Evolutionary conservation across 2,888 invertebrate species (phyloP).

Genomic region (Perizoma flavofasciatum): DNA sequence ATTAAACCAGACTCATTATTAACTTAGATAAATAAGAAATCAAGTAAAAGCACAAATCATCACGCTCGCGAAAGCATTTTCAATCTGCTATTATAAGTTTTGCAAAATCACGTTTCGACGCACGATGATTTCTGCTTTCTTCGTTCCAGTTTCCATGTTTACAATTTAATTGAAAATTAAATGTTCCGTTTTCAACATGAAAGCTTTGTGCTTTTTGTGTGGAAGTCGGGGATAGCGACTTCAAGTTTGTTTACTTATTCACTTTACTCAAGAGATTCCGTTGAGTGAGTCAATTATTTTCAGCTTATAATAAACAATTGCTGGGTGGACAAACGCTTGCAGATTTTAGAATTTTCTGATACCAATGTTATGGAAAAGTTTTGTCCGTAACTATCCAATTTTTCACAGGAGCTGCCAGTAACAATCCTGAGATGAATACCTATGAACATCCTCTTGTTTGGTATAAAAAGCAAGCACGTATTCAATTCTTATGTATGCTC

Average conservation of each 20-base stretch:
- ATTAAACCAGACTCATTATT: too few relatives aligned
- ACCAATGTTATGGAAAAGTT: too few relatives aligned
- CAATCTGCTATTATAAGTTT: constrained; percentile 25
- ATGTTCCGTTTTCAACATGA: constrained; percentile 13
- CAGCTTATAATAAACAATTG: too few relatives aligned
- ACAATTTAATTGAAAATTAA: constrained; percentile 23
- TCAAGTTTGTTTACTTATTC: too few relatives aligned
- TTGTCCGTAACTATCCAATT: too few relatives aligned
- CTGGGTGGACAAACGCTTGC: too few relatives aligned
- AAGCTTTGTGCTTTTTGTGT: constrained; percentile 2
- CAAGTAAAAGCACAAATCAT: constrained; percentile 7
- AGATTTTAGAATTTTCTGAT: too few relatives aligned
- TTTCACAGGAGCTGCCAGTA: too few relatives aligned
- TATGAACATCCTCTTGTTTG: too few relatives aligned
- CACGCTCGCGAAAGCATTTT: constrained; percentile 26
- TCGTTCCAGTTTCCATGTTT: constrained; percentile 30
- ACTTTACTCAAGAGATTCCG: too few relatives aligned
- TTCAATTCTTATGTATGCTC: neutral
- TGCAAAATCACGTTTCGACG: constrained; percentile 30
- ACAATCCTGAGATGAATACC: too few relatives aligned
- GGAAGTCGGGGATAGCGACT: constrained; percentile 5
- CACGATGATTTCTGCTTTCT: constrained; percentile 29
- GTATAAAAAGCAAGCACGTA: neutral
- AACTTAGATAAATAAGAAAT: neutral
- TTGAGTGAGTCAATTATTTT: too few relatives aligned